Evolutionary conservation across 2,888 invertebrate genomes (phyloP), one percentile per base, ranked within the genome.

Genomic region (Notodonta ziczac): DNA sequence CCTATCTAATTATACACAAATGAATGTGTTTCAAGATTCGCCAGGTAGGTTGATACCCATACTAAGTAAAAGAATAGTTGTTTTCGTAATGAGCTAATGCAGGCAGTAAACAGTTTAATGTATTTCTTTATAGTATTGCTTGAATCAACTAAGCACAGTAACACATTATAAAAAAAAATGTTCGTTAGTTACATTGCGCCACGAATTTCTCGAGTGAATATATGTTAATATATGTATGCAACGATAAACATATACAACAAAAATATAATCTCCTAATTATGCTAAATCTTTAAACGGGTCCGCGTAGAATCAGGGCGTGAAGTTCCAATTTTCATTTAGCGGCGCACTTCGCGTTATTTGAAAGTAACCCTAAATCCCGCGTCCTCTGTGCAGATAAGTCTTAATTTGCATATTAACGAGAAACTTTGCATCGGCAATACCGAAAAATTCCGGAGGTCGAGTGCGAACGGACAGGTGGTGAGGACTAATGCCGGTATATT

Each of bases 381-480:
- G 84, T 87, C 87, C 87, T 83, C 84, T 77, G 82, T 79, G 78
- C 86, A 90, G 91, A 89, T 90, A 87, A 88, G 88, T 90, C 88
- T 90, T 88, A 86, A 92, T 92, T 92, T 92, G 86, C 92, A 92
- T 92, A 91, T 90, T 92, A 92, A 92, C 90, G 90, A 92, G 92
- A 89, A 91, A 91, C 87, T 91, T 91, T 89, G 91, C 89, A 89
- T 89, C 83, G 84, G 81, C 84, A 82, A 87, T 86, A 86, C 83
- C 85, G 86, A 92, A 93, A 93, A 92, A 91, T 86, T 86, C 84
- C 80, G 75, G 78, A 83, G 86, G 82, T 83, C 79, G 84, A 83
- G 81, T 92, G 92, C 83, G 93, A 93, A 87, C 85, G 70, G 82
- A 74, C 93, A 93, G 90, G 88, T 92, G 91, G 80, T 70, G 66